Percentiles rank a stretch among this genome's conserved stretches.
Evolutionary conservation across 30 jellyfish, hydroid and myxozoan genomes (phyloP).

Genomic region (Chrysaora quinquecirrha): DNA sequence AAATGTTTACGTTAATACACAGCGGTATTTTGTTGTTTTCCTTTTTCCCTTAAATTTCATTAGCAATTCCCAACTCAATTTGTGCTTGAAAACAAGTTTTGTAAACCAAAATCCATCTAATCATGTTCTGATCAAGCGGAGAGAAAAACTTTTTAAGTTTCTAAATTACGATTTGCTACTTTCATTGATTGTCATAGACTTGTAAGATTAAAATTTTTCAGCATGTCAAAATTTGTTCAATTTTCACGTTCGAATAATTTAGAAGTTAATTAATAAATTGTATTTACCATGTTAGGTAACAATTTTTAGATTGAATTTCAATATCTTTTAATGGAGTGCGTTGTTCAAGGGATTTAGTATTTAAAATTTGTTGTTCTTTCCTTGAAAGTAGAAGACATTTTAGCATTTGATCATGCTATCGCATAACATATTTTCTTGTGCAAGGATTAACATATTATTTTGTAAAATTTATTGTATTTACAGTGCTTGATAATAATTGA

Average conservation of each 20-base stretch:
- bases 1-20: no score
- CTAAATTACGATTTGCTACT: neutral
- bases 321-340: slow-evolving; percentile 7
- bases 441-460: slow-evolving; percentile 41
- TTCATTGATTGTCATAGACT: neutral
- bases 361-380: slow-evolving; percentile 59
- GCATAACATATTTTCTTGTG: slow-evolving; percentile 13
- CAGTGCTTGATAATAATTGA: slow-evolving; percentile 59
- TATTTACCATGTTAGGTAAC: slow-evolving; percentile 65
- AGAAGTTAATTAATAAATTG: slow-evolving; percentile 71
- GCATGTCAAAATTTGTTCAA: neutral
- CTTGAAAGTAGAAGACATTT: neutral
- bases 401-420: slow-evolving; percentile 11
- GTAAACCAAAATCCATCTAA: no score
- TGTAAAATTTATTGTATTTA: slow-evolving; percentile 70
- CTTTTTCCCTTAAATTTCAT: no score
- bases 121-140: no score
- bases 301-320: slow-evolving; percentile 68
- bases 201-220: neutral
- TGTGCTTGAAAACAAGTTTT: no score
- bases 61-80: no score
- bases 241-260: slow-evolving; percentile 67
- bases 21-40: no score
- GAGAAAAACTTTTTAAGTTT: no score
- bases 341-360: slow-evolving; percentile 69